Base-by-base conservation (phyloP, 2,113 vertebrate species). In the Fulmarus glacialis region DNA sequence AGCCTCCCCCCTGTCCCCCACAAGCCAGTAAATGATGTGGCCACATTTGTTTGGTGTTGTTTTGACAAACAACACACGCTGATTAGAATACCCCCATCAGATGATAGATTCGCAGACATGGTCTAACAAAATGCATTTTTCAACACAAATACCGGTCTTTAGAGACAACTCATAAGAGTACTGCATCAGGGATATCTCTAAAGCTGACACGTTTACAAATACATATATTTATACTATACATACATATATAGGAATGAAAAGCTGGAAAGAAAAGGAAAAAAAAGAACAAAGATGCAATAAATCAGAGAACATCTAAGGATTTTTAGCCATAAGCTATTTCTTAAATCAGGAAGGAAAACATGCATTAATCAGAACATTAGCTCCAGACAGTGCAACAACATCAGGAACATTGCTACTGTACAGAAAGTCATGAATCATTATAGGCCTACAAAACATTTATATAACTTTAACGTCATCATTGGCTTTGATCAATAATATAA, bases 311-410 rank as follows among this genome's bases (percentile, higher is more conserved):
- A 88, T 92, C 59, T 67, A 63, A 89, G 34, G 48, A 71, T 78
- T 93, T 96, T 97, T 89, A 95, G 72, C 86, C 86, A 92, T 84
- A 81, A 95, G 72, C 72, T 75, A 43, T 87, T 97, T 95, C 87
- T 91, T 91, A 93, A 94, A 93, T 71, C 60, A 75, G 86, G 89
- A 95, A 89, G 67, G 42, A 95, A 95, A 95, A 90, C 23, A 11
- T 55, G 59, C 74, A 92, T 96, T 96, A 94, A 92, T 94, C 95
- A 97, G 92, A 92, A 87, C 80, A 92, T 93, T 92, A 96, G 90
- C 63, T 93, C 64, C 81, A 93, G 90, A 92, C 68, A 86, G 24
- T 32, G 9, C 52, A 89, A 72, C 71, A 96, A 67, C 56, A 73
- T 78, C 72, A 92, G n/a, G 63, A 92, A 47, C 75, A 38, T 9